Conservation (phyloP, 1,140 invertebrate genomes). For the Gonioctena quinquepunctata region DNA sequence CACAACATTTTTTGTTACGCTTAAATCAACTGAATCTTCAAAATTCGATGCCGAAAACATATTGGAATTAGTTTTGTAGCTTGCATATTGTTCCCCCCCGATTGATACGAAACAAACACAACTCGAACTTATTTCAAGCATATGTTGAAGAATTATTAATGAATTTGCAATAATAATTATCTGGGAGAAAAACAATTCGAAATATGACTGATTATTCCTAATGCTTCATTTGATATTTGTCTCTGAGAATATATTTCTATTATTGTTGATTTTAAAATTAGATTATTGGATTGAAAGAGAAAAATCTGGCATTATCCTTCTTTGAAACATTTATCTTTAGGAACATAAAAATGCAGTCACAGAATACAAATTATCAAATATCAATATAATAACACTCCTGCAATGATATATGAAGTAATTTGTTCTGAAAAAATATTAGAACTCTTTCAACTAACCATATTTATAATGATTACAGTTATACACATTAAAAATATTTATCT, state of each 20-base stretch:
- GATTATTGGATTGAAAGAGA: neutral
- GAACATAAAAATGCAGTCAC: slow-evolving; percentile 6
- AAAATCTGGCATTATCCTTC: neutral
- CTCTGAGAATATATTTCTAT: neutral
- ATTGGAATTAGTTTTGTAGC: too few species aligned
- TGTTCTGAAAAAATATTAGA: neutral
- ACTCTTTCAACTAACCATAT: neutral
- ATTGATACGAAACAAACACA: too few species aligned
- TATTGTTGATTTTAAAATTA: neutral
- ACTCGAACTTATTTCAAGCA: too few species aligned
- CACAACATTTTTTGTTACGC: too few species aligned
- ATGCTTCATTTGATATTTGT: too few species aligned
- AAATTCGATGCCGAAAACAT: too few species aligned
- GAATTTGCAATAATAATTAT: too few species aligned
- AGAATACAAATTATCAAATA: neutral
- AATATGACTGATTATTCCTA: too few species aligned
- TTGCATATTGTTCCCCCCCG: too few species aligned
- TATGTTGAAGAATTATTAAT: too few species aligned
- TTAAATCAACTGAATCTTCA: too few species aligned
- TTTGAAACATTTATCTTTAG: neutral
- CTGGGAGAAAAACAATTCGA: too few species aligned
- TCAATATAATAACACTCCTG: neutral
- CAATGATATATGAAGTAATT: neutral
- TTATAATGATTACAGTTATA: neutral
- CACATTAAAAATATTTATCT: neutral